Conservation (phyloP, 1,140 invertebrate genomes). For the Scaptomyza montana region DNA sequence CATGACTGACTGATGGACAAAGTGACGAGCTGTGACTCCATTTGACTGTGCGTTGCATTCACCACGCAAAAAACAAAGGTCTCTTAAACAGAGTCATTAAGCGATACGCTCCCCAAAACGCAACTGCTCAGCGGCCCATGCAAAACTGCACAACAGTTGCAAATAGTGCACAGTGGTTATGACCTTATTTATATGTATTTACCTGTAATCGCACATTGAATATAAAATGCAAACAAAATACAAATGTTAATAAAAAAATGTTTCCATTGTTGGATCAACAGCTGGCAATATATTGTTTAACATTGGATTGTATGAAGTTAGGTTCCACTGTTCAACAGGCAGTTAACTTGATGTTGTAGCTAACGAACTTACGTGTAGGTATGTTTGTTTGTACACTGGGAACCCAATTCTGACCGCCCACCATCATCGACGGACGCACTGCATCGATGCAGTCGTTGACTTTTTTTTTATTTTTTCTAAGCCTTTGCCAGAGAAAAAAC, state of each 20-base stretch:
- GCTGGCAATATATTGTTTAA: too few relatives aligned
- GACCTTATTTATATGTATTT: too few relatives aligned
- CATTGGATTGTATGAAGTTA: too few relatives aligned
- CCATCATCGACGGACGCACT: constrained; percentile 35
- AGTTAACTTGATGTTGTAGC: constrained; percentile 15
- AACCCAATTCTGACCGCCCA: constrained; percentile 32
- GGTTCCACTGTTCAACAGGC: constrained; percentile 4
- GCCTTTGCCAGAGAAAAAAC: constrained; percentile 7
- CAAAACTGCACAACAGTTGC: constrained; percentile 24
- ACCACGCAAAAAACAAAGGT: constrained; percentile 8
- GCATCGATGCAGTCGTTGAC: constrained; percentile 29
- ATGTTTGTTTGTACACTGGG: too few relatives aligned
- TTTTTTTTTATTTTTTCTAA: constrained; percentile 51
- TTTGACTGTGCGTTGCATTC: constrained; percentile 11
- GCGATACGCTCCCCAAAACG: constrained; percentile 30
- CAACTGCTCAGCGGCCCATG: constrained; percentile 39
- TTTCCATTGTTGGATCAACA: too few relatives aligned
- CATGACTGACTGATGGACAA: not conserved
- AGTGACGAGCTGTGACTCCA: constrained; percentile 16
- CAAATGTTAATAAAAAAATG: too few relatives aligned
- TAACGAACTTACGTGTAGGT: not conserved
- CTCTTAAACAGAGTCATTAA: constrained; percentile 52
- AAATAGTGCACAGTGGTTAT: constrained; percentile 17
- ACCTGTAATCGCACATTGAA: too few relatives aligned
- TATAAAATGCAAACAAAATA: too few relatives aligned